Evolutionary conservation across 2,113 vertebrate species (phyloP).

Genomic region (Thalassarche chlororhynchos): DNA sequence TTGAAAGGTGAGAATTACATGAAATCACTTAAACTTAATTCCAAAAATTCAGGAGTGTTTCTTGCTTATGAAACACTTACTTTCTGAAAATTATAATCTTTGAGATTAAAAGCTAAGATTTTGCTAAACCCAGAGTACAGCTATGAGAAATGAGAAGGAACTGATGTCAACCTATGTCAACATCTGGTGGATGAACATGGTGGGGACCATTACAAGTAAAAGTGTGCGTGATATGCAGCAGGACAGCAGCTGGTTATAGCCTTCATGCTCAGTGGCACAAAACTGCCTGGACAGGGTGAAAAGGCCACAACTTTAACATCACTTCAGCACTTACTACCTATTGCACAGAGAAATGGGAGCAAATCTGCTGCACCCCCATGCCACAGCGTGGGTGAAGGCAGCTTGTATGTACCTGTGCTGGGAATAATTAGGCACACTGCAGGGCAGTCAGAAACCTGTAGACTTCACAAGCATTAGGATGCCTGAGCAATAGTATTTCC

Average conservation of each 20-base stretch:
- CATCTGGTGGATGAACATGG: not conserved
- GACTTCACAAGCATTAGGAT: not conserved
- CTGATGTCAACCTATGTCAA: not conserved
- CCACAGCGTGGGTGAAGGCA: not conserved
- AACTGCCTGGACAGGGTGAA: not conserved
- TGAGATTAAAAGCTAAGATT: not conserved
- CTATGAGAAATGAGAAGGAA: not conserved
- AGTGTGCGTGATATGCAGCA: not conserved
- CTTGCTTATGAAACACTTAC: not conserved
- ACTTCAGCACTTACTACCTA: not conserved
- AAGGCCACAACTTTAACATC: not conserved
- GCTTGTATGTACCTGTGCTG: not conserved
- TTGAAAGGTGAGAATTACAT: not conserved
- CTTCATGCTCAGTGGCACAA: not conserved
- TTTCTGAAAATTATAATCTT: not conserved
- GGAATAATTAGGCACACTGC: not conserved
- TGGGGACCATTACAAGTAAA: not conserved
- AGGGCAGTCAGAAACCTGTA: not conserved
- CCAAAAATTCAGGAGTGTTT: not conserved
- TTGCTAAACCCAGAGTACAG: not conserved
- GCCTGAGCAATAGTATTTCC: not conserved
- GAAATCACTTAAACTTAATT: not conserved
- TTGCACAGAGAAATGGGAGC: not conserved
- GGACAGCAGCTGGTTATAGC: not conserved
- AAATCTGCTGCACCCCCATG: not conserved